Evolutionary conservation across 2,797 vertebrate species (phyloP).

Genomic region (Scomberomorus guttatus): DNA sequence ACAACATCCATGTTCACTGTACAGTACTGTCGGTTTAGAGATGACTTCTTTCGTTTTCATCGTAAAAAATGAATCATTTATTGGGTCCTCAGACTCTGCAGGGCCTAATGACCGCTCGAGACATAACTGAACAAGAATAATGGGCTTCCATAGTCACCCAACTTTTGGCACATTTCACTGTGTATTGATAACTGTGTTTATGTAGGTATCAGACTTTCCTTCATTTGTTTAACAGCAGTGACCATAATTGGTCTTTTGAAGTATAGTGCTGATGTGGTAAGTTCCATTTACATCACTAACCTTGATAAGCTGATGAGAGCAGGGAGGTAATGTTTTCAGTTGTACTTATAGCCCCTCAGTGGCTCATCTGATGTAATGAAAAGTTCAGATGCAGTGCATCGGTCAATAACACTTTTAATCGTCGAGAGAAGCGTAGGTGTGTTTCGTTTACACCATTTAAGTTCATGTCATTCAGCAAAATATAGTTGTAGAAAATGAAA

Average conservation of each 20-base stretch:
- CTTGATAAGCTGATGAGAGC: neutral
- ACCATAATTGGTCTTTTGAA: neutral
- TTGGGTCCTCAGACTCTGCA: neutral
- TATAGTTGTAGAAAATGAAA: neutral
- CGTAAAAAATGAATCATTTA: too few species aligned
- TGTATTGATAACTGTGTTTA: neutral
- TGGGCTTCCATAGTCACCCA: too few species aligned
- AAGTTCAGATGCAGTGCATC: neutral
- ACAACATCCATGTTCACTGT: neutral
- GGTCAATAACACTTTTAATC: conserved; percentile 12
- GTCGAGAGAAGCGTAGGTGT: neutral
- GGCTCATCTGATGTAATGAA: neutral
- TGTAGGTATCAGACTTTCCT: neutral
- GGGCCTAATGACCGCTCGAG: neutral
- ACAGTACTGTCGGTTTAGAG: neutral
- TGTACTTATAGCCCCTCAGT: neutral
- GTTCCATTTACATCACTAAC: conserved; percentile 1
- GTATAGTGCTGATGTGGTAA: neutral
- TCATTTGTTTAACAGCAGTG: neutral
- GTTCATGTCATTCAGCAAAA: conserved; percentile 16
- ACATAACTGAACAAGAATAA: neutral
- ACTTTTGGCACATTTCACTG: too few species aligned
- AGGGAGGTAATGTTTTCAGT: neutral
- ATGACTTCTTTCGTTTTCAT: neutral
- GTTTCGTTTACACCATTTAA: neutral